Evolutionary conservation across 1,140 invertebrate species (phyloP), one percentile per base, ranked within the genome.

Genomic region (Eubasilissa regina): DNA sequence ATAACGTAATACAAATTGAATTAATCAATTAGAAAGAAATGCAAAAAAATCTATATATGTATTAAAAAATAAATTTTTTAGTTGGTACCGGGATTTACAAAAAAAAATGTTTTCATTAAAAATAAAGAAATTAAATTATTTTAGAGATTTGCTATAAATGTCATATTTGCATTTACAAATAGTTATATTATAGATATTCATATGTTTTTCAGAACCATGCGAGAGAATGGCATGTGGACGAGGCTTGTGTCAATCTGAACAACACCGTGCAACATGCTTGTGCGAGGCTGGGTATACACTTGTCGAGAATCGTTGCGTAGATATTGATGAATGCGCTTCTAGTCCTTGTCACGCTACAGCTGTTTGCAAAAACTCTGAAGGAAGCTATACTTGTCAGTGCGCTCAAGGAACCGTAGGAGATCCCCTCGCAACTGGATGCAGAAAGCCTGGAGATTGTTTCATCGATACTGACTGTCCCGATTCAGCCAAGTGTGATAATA

Each of bases 391-490:
- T 13, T 97, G 96, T 82, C 87, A 89, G 44, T 97, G 96, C 84
- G 91, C 92, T 0, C 92, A 94, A 83, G 95, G 95, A 64, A 90
- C 95, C n/a, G 91, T 97, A 13, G 94, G 95, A 15, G 95, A 97
- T 89, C 91, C 94, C 10, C 86, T 87, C 0, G 87, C 81, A 79
- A 86, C 85, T 6, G 94, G 93, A 25, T 96, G 95, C 83, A 91
- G 93, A 79, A 91, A 92, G 84, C 93, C 95, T 0, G 95, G 94
- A 47, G 94, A 96, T 84, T 97, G 96, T 84, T 91, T 94, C 73
- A 91, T 92, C 0, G 94, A 97, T 85, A 88, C 90, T 0, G 95
- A 97, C 81, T 97, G 96, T 85, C 94, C 95, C 0, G 88, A 90
- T 12, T 92, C 93, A 47, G 95, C 96, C 0, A 91, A 92, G 76